A percentile compares a stretch with the other conserved stretches of the same genome.
Conservation (phyloP, 2,797 vertebrate species). For the Psittacula echo region DNA sequence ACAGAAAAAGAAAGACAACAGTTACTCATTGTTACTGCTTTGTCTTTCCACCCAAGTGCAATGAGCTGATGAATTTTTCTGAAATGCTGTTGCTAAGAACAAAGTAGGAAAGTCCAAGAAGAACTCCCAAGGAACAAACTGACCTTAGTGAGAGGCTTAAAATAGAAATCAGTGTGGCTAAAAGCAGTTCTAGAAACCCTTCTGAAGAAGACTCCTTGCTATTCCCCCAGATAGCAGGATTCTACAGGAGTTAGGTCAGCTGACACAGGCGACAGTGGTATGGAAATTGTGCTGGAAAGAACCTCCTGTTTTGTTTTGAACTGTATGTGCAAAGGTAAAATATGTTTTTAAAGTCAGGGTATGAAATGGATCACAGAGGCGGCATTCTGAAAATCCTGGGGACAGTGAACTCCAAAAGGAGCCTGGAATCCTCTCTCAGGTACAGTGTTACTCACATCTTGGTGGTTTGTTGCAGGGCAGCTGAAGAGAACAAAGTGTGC, state of each 20-base stretch:
- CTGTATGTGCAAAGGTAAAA: background rate
- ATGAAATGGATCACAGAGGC: no score
- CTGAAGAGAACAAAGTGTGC: conserved; percentile 90
- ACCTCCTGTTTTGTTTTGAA: no score
- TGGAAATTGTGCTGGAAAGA: background rate
- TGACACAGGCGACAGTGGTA: background rate
- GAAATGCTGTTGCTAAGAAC: background rate
- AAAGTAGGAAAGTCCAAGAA: background rate
- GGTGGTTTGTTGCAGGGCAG: conserved; percentile 82
- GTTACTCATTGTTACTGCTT: background rate
- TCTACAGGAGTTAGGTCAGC: background rate
- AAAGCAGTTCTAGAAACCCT: background rate
- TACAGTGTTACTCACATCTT: background rate
- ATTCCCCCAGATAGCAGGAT: background rate
- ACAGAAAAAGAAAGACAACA: background rate
- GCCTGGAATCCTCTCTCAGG: background rate
- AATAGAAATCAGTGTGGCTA: background rate
- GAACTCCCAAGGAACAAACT: background rate
- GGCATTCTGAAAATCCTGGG: background rate
- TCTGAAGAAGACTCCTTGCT: background rate
- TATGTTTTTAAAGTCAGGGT: rapidly evolving
- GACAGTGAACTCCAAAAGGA: background rate
- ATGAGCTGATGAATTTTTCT: background rate
- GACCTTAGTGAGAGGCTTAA: background rate
- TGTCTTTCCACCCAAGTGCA: background rate